These are phyloP conservation scores for Eupithecia inturbata DNA, from an alignment of 2,888 invertebrate species.

Conservation along the genomic window DNA sequence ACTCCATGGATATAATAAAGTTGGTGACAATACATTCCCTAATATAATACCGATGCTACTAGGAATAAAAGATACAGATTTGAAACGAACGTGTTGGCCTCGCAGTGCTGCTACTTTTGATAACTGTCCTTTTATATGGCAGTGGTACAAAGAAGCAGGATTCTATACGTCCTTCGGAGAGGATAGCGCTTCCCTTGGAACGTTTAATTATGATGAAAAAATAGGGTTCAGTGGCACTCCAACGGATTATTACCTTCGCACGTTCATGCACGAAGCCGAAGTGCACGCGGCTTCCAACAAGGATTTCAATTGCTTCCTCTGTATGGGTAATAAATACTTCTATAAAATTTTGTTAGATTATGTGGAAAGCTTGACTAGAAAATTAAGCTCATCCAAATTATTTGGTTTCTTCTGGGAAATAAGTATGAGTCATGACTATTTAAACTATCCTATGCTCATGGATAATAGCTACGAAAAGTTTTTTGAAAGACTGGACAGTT, in stretches of 20 bases:
- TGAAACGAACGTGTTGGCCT: constrained; percentile 86
- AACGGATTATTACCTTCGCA: constrained; percentile 93
- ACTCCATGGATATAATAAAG: constrained; percentile 95
- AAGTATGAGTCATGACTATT: constrained; percentile 92
- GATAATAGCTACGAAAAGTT: constrained; percentile 87
- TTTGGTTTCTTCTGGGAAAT: constrained; percentile 95
- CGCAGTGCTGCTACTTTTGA: constrained; percentile 86
- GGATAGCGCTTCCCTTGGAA: constrained; percentile 90
- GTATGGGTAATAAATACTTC: constrained; percentile 88
- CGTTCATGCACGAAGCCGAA: constrained; percentile 89
- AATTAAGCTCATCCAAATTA: constrained; percentile 84
- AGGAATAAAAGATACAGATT: constrained; percentile 87
- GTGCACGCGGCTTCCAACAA: constrained; percentile 86
- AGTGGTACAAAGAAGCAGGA: constrained; percentile 88
- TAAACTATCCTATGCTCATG: constrained; percentile 90
- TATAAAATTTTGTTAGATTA: constrained; percentile 90
- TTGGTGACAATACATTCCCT: constrained; percentile 97
- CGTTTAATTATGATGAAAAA: constrained; percentile 91
- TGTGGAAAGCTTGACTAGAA: constrained; percentile 85
- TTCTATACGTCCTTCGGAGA: constrained; percentile 93
- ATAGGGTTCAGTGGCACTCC: constrained; percentile 91
- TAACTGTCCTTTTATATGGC: constrained; percentile 93
- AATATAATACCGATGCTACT: constrained; percentile 92
- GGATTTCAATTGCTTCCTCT: constrained; percentile 86
- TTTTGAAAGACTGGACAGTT: constrained; percentile 80